These are phyloP conservation scores for Allacma fusca DNA, from an alignment of 2,888 invertebrate species.

Conservation along the genomic window DNA sequence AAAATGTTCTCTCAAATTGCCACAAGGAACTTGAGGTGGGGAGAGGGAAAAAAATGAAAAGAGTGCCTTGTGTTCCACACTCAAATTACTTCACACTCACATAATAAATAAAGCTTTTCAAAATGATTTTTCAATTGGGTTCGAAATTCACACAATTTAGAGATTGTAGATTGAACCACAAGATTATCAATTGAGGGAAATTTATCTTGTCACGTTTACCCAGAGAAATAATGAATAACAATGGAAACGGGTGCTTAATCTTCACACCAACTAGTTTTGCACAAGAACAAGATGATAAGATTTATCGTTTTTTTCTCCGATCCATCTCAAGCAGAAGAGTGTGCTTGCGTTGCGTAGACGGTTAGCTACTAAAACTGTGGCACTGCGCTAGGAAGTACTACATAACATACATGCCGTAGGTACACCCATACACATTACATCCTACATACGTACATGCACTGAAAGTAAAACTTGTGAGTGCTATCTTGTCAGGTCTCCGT, in stretches of 20 bases:
- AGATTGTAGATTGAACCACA: not conserved
- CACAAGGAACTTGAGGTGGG: not conserved
- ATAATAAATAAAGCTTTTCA: not conserved
- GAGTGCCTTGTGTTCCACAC: not conserved
- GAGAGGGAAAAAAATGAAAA: not conserved
- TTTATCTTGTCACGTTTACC: constrained; percentile 16
- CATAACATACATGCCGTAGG: not conserved
- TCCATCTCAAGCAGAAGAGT: constrained; percentile 9
- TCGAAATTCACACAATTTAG: constrained; percentile 7
- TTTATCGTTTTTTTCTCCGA: constrained; percentile 3
- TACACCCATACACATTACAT: no score
- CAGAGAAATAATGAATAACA: constrained; percentile 16
- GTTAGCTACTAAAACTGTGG: not conserved
- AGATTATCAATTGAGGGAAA: constrained; percentile 1
- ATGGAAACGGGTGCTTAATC: constrained; percentile 11
- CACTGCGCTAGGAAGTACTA: not conserved
- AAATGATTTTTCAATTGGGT: constrained; percentile 4
- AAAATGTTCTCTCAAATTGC: not conserved
- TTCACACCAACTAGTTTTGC: constrained; percentile 16
- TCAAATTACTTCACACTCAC: constrained; percentile 9
- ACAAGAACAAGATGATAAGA: constrained; percentile 16
- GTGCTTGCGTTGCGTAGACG: constrained; percentile 10
- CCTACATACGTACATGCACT: no score
- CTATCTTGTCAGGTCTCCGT: not conserved
- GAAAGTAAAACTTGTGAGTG: no score